A percentile compares a stretch with the other conserved stretches of the same genome.
phyloP scores from a whole-genome alignment of 2,113 vertebrate species.

The Hiodon tergisus region DNA sequence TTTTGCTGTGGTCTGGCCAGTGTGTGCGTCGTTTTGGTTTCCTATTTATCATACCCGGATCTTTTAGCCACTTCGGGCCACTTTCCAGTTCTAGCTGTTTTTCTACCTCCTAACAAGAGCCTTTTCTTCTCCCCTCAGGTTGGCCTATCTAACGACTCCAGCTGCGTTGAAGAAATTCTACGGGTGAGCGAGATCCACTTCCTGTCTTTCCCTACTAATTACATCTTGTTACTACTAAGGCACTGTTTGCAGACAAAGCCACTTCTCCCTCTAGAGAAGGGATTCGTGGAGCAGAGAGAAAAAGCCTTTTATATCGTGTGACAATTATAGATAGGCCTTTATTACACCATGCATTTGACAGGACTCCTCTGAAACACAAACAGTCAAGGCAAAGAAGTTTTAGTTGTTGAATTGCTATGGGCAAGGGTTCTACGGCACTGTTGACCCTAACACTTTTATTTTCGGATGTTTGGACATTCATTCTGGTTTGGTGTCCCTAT shows the following conservation, averaged over 20 bases:
- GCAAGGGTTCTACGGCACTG: not conserved
- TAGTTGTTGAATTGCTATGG: not conserved
- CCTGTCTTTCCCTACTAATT: slow-evolving; percentile 35
- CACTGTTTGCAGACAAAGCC: slow-evolving; percentile 19
- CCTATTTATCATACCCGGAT: not conserved
- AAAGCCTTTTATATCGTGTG: not conserved
- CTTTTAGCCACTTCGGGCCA: slow-evolving; percentile 18
- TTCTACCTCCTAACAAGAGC: slow-evolving; percentile 7
- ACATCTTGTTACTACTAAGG: slow-evolving; percentile 16
- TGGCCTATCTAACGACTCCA: slow-evolving; percentile 86
- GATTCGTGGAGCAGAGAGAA: not conserved
- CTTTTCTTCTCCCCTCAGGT: slow-evolving; percentile 68
- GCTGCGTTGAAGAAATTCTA: slow-evolving; percentile 94
- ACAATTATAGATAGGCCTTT: slow-evolving; percentile 2
- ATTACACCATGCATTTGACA: slow-evolving; percentile 6
- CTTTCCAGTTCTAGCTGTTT: slow-evolving; percentile 19
- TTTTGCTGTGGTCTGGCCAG: no score
- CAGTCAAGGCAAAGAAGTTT: not conserved
- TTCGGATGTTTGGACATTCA: not conserved
- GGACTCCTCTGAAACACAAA: not conserved
- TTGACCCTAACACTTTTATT: not conserved
- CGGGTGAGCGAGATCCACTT: slow-evolving; percentile 72
- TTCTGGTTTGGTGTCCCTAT: no score
- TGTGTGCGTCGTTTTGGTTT: no score
- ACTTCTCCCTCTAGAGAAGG: slow-evolving; percentile 17